These are phyloP conservation scores for Alfaro cultratus DNA, from an alignment of 2,797 vertebrate species.

Conservation along the genomic window DNA sequence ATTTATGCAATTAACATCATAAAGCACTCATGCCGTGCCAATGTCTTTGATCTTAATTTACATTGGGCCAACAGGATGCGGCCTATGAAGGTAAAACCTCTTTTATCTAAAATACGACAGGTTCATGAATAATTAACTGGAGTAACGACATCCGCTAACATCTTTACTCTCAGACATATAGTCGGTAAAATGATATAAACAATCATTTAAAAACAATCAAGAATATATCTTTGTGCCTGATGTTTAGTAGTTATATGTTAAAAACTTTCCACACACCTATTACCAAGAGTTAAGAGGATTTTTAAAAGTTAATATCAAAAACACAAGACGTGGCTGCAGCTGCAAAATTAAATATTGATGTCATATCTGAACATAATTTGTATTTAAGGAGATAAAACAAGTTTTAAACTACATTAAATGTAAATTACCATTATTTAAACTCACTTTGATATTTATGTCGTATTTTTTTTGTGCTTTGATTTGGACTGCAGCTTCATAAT, in stretches of 20 bases:
- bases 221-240: background rate
- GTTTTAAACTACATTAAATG: background rate
- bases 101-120: slow-evolving; percentile 34
- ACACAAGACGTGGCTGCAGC: background rate
- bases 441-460: slow-evolving; percentile 1
- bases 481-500: slow-evolving; percentile 86
- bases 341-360: background rate
- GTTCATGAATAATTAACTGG: slow-evolving; percentile 40
- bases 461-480: slow-evolving; percentile 19
- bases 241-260: background rate
- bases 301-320: background rate
- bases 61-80: slow-evolving; percentile 28
- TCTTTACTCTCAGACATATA: background rate
- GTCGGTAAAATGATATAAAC: background rate
- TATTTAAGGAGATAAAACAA: background rate
- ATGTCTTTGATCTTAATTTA: slow-evolving; percentile 51
- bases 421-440: background rate
- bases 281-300: background rate
- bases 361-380: background rate
- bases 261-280: background rate
- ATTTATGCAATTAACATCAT: slow-evolving; percentile 36
- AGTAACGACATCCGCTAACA: slow-evolving; percentile 14
- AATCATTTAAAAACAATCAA: background rate
- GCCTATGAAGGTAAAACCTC: slow-evolving; percentile 37
- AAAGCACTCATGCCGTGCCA: slow-evolving; percentile 32